These are phyloP conservation scores for Mus spretus DNA, from an alignment of 2,797 vertebrate species.

Conservation along the genomic window DNA sequence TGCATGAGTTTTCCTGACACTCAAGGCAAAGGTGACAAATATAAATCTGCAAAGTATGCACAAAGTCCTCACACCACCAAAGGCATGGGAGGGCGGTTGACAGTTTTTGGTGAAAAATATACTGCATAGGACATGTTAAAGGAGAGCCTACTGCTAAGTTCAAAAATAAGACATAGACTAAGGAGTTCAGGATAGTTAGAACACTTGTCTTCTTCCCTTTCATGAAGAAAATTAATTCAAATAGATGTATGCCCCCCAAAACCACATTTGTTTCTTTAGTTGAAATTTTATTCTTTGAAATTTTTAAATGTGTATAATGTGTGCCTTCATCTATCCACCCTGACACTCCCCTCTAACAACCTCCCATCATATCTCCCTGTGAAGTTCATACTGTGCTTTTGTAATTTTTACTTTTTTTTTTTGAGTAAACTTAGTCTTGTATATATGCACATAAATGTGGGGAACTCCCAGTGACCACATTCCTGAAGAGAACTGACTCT, in stretches of 20 bases:
- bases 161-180: not conserved
- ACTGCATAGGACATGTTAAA: not conserved
- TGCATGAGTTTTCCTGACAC: not conserved
- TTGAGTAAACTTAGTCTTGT: not conserved
- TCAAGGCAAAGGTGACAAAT: not conserved
- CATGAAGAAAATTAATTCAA: not conserved
- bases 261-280: not conserved
- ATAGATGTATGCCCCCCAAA: not conserved
- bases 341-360: not conserved
- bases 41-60: not conserved
- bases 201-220: not conserved
- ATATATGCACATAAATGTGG: not conserved
- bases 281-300: not conserved
- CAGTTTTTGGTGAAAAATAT: not conserved
- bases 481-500: not conserved
- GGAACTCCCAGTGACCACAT: not conserved
- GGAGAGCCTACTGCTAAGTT: not conserved
- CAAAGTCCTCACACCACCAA: not conserved
- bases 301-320: too few species aligned
- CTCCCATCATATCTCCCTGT: not conserved
- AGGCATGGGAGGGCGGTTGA: not conserved
- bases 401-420: not conserved
- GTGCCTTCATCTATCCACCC: too few species aligned
- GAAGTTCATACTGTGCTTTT: not conserved
- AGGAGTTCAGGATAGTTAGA: not conserved